These are phyloP conservation scores for Peromyscus aztecus DNA, from an alignment of 2,797 vertebrate species.

Conservation along the genomic window DNA sequence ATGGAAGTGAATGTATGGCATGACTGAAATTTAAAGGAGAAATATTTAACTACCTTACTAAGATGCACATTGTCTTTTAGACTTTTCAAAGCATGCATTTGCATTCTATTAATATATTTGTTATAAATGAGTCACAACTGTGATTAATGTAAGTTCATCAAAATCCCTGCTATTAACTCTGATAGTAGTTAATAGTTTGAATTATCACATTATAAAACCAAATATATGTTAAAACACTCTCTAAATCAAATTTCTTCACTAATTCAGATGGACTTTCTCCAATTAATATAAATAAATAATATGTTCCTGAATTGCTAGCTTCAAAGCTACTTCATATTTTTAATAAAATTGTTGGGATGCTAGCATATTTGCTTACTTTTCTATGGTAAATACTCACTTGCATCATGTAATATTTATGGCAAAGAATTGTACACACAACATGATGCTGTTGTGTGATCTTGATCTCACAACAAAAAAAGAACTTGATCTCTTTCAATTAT, in stretches of 20 bases:
- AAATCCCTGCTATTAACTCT: constrained; percentile 29
- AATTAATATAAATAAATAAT: constrained; percentile 61
- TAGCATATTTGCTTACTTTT: constrained; percentile 73
- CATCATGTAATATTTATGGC: constrained; percentile 78
- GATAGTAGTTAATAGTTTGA: constrained; percentile 28
- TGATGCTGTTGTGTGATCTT: constrained; percentile 57
- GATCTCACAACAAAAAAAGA: too few species aligned
- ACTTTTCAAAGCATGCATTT: constrained; percentile 70
- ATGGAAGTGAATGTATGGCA: neutral
- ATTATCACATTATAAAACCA: constrained; percentile 53
- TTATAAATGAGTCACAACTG: constrained; percentile 59
- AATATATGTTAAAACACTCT: constrained; percentile 58
- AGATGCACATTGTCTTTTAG: constrained; percentile 34
- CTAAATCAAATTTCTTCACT: constrained; percentile 39
- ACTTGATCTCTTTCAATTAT: constrained; percentile 83
- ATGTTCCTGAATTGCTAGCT: constrained; percentile 19
- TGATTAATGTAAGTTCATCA: constrained; percentile 40
- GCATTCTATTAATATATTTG: constrained; percentile 59
- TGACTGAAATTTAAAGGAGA: constrained; percentile 65
- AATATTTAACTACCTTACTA: constrained; percentile 67
- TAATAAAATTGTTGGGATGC: constrained; percentile 44
- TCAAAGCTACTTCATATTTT: constrained; percentile 56
- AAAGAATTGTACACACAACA: constrained; percentile 71
- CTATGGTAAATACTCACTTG: constrained; percentile 71
- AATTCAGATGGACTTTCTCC: neutral